phyloP scores from a whole-genome alignment of 2,113 vertebrate genomes.

The Syngnathoides biaculeatus region DNA sequence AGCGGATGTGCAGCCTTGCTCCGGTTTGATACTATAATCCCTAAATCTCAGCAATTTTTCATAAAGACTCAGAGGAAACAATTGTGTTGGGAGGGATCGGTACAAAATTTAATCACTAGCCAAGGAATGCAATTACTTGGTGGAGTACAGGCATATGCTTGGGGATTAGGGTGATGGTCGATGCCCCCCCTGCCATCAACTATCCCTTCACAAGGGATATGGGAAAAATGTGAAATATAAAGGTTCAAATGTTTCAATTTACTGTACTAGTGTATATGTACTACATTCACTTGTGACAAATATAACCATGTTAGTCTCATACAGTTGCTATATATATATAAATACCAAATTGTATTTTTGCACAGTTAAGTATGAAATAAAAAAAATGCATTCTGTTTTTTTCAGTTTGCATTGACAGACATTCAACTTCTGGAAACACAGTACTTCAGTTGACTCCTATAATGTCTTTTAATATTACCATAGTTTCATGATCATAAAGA shows the following conservation, averaged over 20 bases:
- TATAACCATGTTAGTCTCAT: background rate
- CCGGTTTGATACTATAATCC: conserved; percentile 69
- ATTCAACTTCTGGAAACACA: background rate
- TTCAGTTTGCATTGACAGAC: background rate
- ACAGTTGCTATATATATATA: background rate
- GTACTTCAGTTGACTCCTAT: background rate
- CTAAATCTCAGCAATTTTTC: conserved; percentile 74
- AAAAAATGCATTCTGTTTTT: background rate
- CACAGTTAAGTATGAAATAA: background rate
- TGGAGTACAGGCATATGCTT: conserved; percentile 39
- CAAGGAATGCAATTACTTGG: conserved; percentile 65
- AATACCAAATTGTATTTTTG: background rate
- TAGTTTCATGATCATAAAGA: too few relatives aligned
- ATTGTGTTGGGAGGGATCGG: conserved; percentile 61
- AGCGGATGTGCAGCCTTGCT: conserved; percentile 63
- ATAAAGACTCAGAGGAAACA: conserved; percentile 72
- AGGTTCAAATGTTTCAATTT: conserved; percentile 7
- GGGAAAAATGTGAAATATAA: background rate
- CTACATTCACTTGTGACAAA: background rate
- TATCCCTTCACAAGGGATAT: conserved; percentile 13
- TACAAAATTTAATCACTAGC: conserved; percentile 67
- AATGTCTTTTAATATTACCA: background rate
- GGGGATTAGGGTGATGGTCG: conserved; percentile 31
- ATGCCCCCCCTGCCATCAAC: conserved; percentile 33
- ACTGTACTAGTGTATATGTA: background rate